A percentile compares a stretch with the other conserved stretches of the same genome.
Evolutionary conservation across 2,797 vertebrate species (phyloP).

Genomic region (Dallia pectoralis): DNA sequence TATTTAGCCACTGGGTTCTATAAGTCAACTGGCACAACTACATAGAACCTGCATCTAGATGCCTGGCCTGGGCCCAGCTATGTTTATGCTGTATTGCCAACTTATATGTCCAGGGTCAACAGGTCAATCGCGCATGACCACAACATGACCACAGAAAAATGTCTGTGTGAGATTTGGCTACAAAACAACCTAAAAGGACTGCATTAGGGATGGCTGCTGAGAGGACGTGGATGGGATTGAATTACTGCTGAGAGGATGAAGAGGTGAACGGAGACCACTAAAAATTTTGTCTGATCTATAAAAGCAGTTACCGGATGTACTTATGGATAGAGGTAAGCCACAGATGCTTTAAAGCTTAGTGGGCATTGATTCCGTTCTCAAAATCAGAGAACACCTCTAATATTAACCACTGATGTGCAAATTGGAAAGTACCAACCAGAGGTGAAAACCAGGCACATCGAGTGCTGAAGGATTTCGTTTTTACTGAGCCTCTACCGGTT

Average conservation of each 20-base stretch:
- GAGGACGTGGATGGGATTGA: slow-evolving; percentile 25
- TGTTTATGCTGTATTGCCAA: background rate
- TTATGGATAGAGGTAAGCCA: slow-evolving; percentile 29
- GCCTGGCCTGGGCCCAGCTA: background rate
- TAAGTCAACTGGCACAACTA: background rate
- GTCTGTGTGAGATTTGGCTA: background rate
- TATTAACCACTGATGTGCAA: too few species aligned
- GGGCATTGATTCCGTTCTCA: background rate
- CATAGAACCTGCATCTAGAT: background rate
- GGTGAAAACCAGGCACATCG: too few species aligned
- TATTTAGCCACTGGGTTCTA: too few species aligned
- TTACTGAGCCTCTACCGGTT: too few species aligned
- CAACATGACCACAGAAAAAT: background rate
- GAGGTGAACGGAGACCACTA: slow-evolving; percentile 48
- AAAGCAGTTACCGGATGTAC: slow-evolving; percentile 23
- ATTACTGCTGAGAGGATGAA: slow-evolving; percentile 32
- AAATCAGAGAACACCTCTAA: too few species aligned
- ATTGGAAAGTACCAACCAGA: too few species aligned
- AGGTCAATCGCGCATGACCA: background rate
- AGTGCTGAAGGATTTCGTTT: too few species aligned
- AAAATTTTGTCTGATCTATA: slow-evolving; percentile 31
- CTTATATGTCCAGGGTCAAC: background rate
- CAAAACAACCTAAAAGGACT: background rate
- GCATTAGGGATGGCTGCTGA: slow-evolving; percentile 42
- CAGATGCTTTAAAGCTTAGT: background rate